phyloP scores from a whole-genome alignment of 2,888 invertebrate species.

The Dendrolimus houi region DNA sequence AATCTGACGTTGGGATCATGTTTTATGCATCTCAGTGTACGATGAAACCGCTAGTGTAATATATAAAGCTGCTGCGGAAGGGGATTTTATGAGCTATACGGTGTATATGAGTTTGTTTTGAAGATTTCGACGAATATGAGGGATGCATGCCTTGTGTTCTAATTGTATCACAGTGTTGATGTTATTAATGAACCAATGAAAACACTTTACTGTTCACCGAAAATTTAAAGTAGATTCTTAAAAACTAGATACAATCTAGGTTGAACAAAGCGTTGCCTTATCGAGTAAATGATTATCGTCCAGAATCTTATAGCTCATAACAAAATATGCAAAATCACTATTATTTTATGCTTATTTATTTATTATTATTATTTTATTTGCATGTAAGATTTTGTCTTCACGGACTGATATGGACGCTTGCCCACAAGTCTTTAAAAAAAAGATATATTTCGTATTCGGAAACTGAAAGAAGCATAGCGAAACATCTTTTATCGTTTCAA shows the following conservation, averaged over 20 bases:
- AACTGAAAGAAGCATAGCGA: too few species aligned
- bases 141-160: conserved; percentile 2
- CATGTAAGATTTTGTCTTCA: too few species aligned
- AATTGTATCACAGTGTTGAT: not conserved
- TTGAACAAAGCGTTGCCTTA: conserved; percentile 8
- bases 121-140: conserved; percentile 28
- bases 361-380: too few species aligned
- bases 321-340: too few species aligned
- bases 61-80: conserved; percentile 56
- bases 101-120: conserved; percentile 45
- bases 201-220: not conserved
- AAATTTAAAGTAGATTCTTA: not conserved
- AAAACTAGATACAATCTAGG: conserved; percentile 7
- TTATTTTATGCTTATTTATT: too few species aligned
- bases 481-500: too few species aligned
- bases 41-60: conserved; percentile 66
- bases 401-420: too few species aligned
- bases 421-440: too few species aligned
- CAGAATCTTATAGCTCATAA: too few species aligned
- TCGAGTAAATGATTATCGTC: too few species aligned
- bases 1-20: conserved; percentile 72
- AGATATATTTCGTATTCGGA: too few species aligned
- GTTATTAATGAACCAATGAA: too few species aligned
- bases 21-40: conserved; percentile 72
- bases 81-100: conserved; percentile 58